A percentile compares a stretch with the other conserved stretches of the same genome.
These are phyloP conservation scores for Agapornis roseicollis DNA, from an alignment of 2,113 vertebrate species.

Conservation along the genomic window DNA sequence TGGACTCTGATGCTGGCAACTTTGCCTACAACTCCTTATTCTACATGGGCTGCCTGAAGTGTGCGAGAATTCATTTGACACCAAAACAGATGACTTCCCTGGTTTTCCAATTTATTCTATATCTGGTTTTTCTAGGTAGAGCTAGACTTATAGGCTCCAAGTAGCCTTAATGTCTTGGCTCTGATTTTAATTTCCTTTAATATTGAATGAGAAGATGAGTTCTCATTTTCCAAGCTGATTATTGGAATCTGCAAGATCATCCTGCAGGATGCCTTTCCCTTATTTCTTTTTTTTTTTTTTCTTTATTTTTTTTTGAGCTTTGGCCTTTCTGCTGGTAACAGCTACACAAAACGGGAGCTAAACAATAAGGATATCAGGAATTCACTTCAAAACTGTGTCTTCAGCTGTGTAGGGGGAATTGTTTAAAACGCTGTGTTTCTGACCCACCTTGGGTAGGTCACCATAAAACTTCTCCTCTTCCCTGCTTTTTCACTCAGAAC, in stretches of 20 bases:
- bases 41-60: neutral
- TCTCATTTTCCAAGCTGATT: conserved; percentile 41
- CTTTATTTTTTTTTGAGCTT: neutral
- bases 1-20: neutral
- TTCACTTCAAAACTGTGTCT: neutral
- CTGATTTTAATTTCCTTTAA: conserved; percentile 62
- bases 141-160: conserved; percentile 45
- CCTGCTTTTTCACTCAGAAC: neutral
- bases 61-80: neutral
- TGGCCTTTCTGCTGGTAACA: neutral
- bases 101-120: neutral
- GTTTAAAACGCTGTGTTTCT: neutral
- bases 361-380: neutral
- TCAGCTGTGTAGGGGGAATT: neutral
- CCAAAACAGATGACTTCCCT: neutral
- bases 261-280: neutral
- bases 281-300: neutral
- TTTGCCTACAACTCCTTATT: neutral
- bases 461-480: neutral
- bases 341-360: neutral
- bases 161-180: conserved; percentile 56
- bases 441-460: neutral
- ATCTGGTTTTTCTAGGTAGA: conserved; percentile 36
- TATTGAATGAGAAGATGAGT: conserved; percentile 59
- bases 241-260: conserved; percentile 44